phyloP scores from a whole-genome alignment of 2,888 invertebrate genomes.

The Apotomis betuletana region DNA sequence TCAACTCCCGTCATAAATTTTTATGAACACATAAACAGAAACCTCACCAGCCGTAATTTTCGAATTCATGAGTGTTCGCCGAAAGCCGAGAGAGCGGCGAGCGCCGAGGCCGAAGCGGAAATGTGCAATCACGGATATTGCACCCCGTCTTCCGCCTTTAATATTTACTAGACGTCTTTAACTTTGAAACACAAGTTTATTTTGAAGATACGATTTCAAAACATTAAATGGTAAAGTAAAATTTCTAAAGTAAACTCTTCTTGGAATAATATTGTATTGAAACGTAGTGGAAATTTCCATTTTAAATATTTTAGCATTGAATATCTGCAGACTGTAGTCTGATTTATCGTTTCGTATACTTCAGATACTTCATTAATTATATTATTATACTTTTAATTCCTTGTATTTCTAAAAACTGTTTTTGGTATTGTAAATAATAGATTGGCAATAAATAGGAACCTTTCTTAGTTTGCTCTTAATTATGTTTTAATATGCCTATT shows the following conservation, averaged over 20 bases:
- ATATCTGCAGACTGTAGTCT: neutral
- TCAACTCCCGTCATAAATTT: slow-evolving; percentile 33
- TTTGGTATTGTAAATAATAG: too few species aligned
- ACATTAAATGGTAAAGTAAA: slow-evolving; percentile 33
- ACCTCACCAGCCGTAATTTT: slow-evolving; percentile 34
- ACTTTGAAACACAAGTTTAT: slow-evolving; percentile 39
- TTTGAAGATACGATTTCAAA: slow-evolving; percentile 34
- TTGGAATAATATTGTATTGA: slow-evolving; percentile 19
- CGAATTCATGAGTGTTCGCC: slow-evolving; percentile 40
- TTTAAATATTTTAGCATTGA: neutral
- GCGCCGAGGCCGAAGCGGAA: slow-evolving; percentile 37
- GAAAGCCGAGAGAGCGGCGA: slow-evolving; percentile 26
- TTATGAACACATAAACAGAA: slow-evolving; percentile 41
- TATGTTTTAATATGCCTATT: too few species aligned
- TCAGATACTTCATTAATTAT: neutral
- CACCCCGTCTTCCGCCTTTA: slow-evolving; percentile 40
- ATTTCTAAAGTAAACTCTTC: slow-evolving; percentile 21
- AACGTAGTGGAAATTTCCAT: neutral
- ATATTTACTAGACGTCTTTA: slow-evolving; percentile 40
- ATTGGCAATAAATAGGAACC: too few species aligned
- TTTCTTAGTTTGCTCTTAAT: too few species aligned
- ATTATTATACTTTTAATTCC: neutral
- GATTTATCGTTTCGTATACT: neutral
- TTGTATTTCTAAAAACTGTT: too few species aligned
- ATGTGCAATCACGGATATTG: slow-evolving; percentile 43